phyloP scores from a whole-genome alignment of 1,140 invertebrate genomes.

The Colletes latitarsis region DNA sequence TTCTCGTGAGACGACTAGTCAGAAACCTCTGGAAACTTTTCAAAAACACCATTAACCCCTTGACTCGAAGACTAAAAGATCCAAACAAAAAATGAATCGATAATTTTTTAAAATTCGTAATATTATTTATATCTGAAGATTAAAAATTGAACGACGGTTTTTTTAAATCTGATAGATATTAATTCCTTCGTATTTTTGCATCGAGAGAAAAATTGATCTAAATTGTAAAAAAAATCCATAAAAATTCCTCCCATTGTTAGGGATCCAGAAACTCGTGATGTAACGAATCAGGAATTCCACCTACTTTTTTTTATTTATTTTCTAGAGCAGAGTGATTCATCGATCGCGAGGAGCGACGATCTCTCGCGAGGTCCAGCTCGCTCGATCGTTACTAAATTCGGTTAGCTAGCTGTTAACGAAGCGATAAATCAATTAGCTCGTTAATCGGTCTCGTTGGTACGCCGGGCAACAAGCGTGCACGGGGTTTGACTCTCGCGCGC shows the following conservation, averaged over 20 bases:
- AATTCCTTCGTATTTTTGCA: too few species aligned
- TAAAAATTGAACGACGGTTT: too few species aligned
- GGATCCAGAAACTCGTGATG: background rate
- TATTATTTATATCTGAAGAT: too few species aligned
- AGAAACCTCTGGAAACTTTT: background rate
- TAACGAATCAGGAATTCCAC: background rate
- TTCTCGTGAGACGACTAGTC: background rate
- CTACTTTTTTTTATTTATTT: background rate
- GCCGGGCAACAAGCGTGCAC: conserved; percentile 18
- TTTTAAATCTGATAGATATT: too few species aligned
- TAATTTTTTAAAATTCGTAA: too few species aligned
- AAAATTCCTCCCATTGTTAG: background rate
- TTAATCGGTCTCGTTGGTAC: conserved; percentile 25
- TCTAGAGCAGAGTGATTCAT: background rate
- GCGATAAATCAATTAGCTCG: conserved; percentile 36
- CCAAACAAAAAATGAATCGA: too few species aligned
- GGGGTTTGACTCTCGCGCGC: conserved; percentile 19
- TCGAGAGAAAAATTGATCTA: too few species aligned
- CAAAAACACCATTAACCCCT: too few species aligned
- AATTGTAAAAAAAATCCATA: too few species aligned
- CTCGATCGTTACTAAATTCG: conserved; percentile 20
- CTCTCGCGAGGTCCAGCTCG: background rate
- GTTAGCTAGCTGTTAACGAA: conserved; percentile 23
- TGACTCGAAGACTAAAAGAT: too few species aligned
- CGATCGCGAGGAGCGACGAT: too few species aligned